phyloP scores from a whole-genome alignment of 2,113 vertebrate species.

The Gnathonemus echidnorhynchus region DNA sequence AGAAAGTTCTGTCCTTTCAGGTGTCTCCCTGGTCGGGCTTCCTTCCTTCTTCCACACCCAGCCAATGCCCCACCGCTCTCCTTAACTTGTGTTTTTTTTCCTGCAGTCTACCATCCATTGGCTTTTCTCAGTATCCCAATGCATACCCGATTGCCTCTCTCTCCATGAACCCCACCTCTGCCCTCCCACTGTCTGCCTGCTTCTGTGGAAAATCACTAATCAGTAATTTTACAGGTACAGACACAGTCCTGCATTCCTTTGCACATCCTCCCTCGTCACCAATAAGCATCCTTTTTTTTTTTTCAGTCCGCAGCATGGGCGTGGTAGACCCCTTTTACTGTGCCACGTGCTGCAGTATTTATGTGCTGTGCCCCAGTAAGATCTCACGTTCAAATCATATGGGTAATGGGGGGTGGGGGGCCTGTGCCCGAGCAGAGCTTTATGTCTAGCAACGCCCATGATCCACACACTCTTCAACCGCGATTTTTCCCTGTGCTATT shows the following conservation, averaged over 20 bases:
- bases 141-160: not conserved
- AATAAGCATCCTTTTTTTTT: not conserved
- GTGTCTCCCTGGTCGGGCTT: not conserved
- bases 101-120: not conserved
- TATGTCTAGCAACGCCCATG: no score
- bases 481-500: not conserved
- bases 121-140: not conserved
- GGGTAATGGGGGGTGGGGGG: no score
- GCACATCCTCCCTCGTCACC: not conserved
- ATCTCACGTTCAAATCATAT: no score
- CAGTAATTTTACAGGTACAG: constrained; percentile 5
- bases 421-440: no score
- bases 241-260: constrained; percentile 14
- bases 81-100: not conserved
- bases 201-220: constrained; percentile 9
- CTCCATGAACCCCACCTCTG: not conserved
- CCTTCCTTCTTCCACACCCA: not conserved
- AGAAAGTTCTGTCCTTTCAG: not conserved
- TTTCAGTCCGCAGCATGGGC: not conserved
- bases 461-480: not conserved
- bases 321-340: not conserved
- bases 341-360: not conserved
- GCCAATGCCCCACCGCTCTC: not conserved
- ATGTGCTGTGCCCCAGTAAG: not conserved
- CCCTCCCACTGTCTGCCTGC: not conserved